These are phyloP conservation scores for Neodontobutis hainanensis DNA, from an alignment of 2,113 vertebrate species.

Conservation along the genomic window DNA sequence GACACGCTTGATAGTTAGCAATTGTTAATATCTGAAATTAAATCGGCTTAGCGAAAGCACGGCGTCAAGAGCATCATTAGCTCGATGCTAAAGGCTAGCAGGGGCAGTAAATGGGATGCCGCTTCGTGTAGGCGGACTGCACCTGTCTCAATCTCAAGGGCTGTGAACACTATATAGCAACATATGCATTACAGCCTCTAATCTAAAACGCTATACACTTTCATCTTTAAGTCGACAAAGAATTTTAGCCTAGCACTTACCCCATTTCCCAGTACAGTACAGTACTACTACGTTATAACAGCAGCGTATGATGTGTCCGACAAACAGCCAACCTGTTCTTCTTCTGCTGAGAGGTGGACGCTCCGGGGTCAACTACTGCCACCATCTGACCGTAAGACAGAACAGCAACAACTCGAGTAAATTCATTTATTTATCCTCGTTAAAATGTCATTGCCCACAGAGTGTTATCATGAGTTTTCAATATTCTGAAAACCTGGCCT, in stretches of 20 bases:
- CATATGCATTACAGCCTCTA: neutral
- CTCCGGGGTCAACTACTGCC: conserved; percentile 22
- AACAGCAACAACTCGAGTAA: neutral
- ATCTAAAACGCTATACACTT: rapidly evolving
- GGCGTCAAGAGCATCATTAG: neutral
- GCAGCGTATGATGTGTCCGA: neutral
- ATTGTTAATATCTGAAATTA: neutral
- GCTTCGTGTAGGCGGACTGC: conserved; percentile 63
- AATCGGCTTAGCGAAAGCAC: neutral
- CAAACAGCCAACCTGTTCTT: conserved; percentile 14
- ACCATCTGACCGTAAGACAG: neutral
- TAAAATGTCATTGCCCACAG: too few species aligned
- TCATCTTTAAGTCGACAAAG: neutral
- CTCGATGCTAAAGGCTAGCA: conserved; percentile 42
- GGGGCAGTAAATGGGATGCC: conserved; percentile 5
- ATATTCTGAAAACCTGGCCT: too few species aligned
- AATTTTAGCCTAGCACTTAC: conserved; percentile 35
- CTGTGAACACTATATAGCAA: too few species aligned
- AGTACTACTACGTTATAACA: neutral
- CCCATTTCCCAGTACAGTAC: conserved; percentile 39
- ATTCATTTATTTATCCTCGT: too few species aligned
- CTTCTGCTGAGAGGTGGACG: conserved; percentile 3
- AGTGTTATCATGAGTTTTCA: too few species aligned
- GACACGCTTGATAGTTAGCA: neutral
- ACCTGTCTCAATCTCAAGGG: conserved; percentile 14